Base-by-base conservation (phyloP, 2,113 vertebrate species). In the Callipepla californica region DNA sequence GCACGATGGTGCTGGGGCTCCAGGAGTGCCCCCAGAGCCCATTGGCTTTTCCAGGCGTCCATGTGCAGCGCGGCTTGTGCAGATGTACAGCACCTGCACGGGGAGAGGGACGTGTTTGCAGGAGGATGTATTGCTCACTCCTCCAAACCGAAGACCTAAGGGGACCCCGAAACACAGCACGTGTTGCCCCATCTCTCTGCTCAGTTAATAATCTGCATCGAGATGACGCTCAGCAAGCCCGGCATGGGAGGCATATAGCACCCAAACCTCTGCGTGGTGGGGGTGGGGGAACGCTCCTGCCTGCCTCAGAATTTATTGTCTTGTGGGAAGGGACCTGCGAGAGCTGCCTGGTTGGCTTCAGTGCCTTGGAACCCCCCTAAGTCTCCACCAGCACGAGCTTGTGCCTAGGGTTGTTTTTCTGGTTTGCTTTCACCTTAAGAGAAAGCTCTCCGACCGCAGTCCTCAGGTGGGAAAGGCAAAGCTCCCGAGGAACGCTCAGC, bases 281-380 rank as follows among this genome's bases (percentile, higher is more conserved):
- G 22, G 0, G 1, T 0, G 9, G 3, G 65, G 66, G n/a, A 30
- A 53, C 69, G 42, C 4, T 0, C 25, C 61, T 45, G 57, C 80
- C 32, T 1, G 4, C 38, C 28, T 78, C 15, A 9, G 65, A 69
- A 92, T 94, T 95, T 95, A 93, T 34, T 66, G 65, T 20, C 4
- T 0, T 6, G 76, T 1, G 1, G 69, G 86, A 53, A 68, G 85
- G 51, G 72, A 78, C 73, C 70, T 0, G 0, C 7, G 21, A 0
- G 3, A 55, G 68, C 69, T 63, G 61, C 28, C n/a, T 32, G 79
- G 77, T 59, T 50, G 45, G 80, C 63, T 17, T 77, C 32, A 26
- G 21, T 40, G 58, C 40, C 44, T 90, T 72, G 44, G 36, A 36
- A 36, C 59, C 58, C 28, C 36, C 59, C 11, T 53, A 53, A 53